Conservation (phyloP, 1,140 invertebrate species). For the Lasaia peninsularis region DNA sequence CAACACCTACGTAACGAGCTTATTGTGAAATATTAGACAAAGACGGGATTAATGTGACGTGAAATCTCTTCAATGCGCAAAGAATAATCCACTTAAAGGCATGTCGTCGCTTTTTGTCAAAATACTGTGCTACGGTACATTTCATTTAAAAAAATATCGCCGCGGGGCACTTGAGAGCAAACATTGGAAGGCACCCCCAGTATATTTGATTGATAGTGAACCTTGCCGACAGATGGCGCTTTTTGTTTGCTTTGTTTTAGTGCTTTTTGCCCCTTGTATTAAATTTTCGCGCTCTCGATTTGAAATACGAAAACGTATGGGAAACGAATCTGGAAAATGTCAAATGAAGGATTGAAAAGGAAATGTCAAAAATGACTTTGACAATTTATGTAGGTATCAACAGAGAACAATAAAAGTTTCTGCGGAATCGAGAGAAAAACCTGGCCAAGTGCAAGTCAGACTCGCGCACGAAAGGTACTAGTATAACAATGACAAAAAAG, state of each 20-base stretch:
- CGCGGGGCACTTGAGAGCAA: conserved; percentile 60
- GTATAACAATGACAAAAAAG: too few species aligned
- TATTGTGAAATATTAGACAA: conserved; percentile 61
- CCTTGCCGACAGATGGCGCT: conserved; percentile 39
- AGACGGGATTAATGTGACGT: conserved; percentile 63
- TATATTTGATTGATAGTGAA: conserved; percentile 22
- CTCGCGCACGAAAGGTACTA: too few species aligned
- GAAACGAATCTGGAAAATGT: too few species aligned
- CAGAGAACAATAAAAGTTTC: too few species aligned
- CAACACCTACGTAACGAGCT: conserved; percentile 70
- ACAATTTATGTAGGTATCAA: too few species aligned
- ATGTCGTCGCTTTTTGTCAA: conserved; percentile 67
- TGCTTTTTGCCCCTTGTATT: neutral
- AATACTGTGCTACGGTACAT: conserved; percentile 59
- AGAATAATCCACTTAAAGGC: conserved; percentile 73
- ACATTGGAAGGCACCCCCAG: conserved; percentile 30
- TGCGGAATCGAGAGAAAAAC: too few species aligned
- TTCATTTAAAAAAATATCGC: conserved; percentile 65
- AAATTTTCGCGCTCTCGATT: conserved; percentile 6
- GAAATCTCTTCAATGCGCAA: conserved; percentile 50
- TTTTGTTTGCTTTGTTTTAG: conserved; percentile 20
- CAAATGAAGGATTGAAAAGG: too few species aligned
- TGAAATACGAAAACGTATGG: too few species aligned
- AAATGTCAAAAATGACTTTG: too few species aligned
- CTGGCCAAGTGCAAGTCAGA: too few species aligned